These are phyloP conservation scores for Baccha elongata DNA, from an alignment of 2,888 invertebrate genomes.

Conservation along the genomic window DNA sequence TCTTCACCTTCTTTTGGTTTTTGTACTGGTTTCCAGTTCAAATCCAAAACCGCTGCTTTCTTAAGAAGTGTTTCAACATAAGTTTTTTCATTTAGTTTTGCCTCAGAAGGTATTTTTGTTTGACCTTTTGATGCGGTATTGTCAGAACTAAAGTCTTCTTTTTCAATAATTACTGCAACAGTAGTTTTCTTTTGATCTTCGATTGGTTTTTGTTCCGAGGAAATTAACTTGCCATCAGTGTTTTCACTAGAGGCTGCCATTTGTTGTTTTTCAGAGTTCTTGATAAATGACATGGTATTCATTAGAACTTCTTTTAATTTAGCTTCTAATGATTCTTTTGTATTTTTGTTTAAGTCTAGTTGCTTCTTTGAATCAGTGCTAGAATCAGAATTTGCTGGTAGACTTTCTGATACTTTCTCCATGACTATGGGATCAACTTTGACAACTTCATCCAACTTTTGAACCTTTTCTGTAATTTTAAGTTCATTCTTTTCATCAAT, in stretches of 20 bases:
- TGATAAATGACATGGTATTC: neutral
- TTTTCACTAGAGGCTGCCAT: too few species aligned
- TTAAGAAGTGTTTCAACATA: neutral
- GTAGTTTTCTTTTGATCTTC: neutral
- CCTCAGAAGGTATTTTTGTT: neutral
- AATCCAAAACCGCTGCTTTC: too few species aligned
- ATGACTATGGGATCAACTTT: neutral
- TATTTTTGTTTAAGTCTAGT: neutral
- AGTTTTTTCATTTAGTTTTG: neutral
- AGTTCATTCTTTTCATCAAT: neutral
- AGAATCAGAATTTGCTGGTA: neutral
- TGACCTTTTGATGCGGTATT: neutral
- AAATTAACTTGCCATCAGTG: too few species aligned
- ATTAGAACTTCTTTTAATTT: neutral
- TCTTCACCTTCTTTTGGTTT: neutral
- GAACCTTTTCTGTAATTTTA: neutral
- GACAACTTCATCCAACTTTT: neutral
- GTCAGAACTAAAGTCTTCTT: neutral
- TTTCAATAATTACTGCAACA: neutral
- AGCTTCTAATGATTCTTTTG: neutral
- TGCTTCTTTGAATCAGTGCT: neutral
- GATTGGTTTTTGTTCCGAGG: too few species aligned
- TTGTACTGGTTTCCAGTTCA: neutral
- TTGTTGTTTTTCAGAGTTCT: neutral
- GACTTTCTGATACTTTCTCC: neutral